phyloP scores from a whole-genome alignment of 2,888 invertebrate genomes.

The Machimus rusticus region DNA sequence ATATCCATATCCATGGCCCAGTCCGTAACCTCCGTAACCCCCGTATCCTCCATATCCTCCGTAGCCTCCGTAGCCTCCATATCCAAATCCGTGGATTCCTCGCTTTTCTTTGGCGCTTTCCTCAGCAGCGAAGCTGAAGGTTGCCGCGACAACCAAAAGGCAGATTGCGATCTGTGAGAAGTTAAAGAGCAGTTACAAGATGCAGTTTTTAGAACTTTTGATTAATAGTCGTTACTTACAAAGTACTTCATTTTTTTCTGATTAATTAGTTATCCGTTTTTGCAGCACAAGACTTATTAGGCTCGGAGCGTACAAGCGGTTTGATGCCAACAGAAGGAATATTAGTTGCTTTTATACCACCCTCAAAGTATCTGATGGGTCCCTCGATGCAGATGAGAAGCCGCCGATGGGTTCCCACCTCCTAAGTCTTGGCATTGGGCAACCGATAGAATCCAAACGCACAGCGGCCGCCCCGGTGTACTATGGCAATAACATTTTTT shows the following conservation, averaged over 20 bases:
- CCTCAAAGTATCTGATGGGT: not conserved
- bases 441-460: slow-evolving; percentile 26
- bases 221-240: not conserved
- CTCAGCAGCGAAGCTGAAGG: not conserved
- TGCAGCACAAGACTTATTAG: not conserved
- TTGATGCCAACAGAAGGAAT: slow-evolving; percentile 1
- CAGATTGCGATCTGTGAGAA: not conserved
- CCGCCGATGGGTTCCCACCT: slow-evolving; percentile 10
- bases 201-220: not conserved
- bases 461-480: not conserved
- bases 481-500: not conserved
- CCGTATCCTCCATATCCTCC: not conserved
- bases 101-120: slow-evolving; percentile 20
- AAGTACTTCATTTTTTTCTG: slow-evolving; percentile 13
- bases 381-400: not conserved
- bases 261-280: not conserved
- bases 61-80: not conserved
- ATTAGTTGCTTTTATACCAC: slow-evolving; percentile 31
- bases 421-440: not conserved
- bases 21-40: not conserved
- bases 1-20: not conserved
- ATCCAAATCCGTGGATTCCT: slow-evolving; percentile 16
- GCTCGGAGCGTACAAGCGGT: slow-evolving; percentile 12
- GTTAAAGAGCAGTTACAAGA: not conserved
- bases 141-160: not conserved